Percentiles rank a stretch among this genome's conserved stretches.
Conservation (phyloP, 2,888 invertebrate genomes). For the Cosmopolites sordidus region DNA sequence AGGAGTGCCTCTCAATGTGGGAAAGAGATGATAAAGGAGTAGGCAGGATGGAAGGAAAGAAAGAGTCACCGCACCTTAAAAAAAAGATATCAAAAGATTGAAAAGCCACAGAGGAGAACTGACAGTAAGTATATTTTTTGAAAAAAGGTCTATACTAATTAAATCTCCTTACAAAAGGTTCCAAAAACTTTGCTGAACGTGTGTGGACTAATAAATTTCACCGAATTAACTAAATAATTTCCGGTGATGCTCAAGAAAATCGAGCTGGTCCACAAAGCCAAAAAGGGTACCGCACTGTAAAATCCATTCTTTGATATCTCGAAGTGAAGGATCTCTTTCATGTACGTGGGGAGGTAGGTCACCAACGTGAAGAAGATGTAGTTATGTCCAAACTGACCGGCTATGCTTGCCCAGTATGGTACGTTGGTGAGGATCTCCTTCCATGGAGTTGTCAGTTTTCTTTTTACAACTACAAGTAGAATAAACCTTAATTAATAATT, state of each 20-base stretch:
- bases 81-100: too few species aligned
- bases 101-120: too few species aligned
- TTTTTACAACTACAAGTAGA: neutral
- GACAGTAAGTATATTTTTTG: too few species aligned
- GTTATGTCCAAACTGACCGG: slow-evolving; percentile 69
- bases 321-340: slow-evolving; percentile 49
- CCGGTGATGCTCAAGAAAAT: slow-evolving; percentile 10
- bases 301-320: slow-evolving; percentile 16
- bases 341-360: slow-evolving; percentile 77
- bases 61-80: too few species aligned
- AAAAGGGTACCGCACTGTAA: slow-evolving; percentile 20
- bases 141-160: too few species aligned
- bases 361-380: slow-evolving; percentile 83
- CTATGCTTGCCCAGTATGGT: slow-evolving; percentile 69
- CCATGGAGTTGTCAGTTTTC: slow-evolving; percentile 60
- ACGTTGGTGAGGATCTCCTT: slow-evolving; percentile 64
- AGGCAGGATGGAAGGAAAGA: too few species aligned
- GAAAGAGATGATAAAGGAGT: too few species aligned
- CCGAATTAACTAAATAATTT: slow-evolving; percentile 1
- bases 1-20: too few species aligned
- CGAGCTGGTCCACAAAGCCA: slow-evolving; percentile 18
- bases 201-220: slow-evolving; percentile 8
- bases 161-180: slow-evolving; percentile 17
- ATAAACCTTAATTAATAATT: too few species aligned
- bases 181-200: slow-evolving; percentile 15